A percentile compares a stretch with the other conserved stretches of the same genome.
These are phyloP conservation scores for Papilio demoleus DNA, from an alignment of 2,888 invertebrate species.

Conservation along the genomic window DNA sequence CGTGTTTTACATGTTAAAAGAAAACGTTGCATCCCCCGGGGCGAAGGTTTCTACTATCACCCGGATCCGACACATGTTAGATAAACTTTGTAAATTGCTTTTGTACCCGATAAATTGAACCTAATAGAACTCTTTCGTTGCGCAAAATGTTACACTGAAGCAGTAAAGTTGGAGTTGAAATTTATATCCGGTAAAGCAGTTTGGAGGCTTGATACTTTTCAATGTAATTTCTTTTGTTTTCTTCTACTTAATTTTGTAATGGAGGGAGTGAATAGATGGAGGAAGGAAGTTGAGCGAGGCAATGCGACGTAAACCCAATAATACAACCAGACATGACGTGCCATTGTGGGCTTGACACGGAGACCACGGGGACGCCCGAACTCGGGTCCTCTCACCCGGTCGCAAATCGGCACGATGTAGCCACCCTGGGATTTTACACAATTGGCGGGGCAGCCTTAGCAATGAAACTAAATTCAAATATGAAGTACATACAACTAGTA, in stretches of 20 bases:
- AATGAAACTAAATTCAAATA: no score
- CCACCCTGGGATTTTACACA: no score
- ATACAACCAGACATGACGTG: no score
- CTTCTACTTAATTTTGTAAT: background rate
- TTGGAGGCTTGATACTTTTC: conserved; percentile 3
- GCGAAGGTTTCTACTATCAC: conserved; percentile 14
- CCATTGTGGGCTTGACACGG: no score
- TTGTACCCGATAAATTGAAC: conserved; percentile 32
- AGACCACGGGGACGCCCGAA: no score
- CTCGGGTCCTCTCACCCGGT: no score
- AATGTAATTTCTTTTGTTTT: background rate
- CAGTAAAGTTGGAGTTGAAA: conserved; percentile 20
- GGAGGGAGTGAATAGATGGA: no score
- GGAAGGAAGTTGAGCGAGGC: no score
- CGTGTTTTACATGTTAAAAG: conserved; percentile 27
- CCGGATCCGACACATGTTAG: conserved; percentile 33
- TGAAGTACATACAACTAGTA: no score
- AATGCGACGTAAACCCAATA: no score
- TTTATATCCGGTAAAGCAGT: conserved; percentile 17
- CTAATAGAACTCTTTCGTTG: conserved; percentile 28
- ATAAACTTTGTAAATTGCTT: conserved; percentile 38
- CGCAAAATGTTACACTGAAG: conserved; percentile 5
- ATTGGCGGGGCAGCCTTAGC: no score
- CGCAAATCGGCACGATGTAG: no score
- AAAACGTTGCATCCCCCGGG: conserved; percentile 26